Evolutionary conservation across 1,140 invertebrate genomes (phyloP).

Genomic region (Metaphire vulgaris): DNA sequence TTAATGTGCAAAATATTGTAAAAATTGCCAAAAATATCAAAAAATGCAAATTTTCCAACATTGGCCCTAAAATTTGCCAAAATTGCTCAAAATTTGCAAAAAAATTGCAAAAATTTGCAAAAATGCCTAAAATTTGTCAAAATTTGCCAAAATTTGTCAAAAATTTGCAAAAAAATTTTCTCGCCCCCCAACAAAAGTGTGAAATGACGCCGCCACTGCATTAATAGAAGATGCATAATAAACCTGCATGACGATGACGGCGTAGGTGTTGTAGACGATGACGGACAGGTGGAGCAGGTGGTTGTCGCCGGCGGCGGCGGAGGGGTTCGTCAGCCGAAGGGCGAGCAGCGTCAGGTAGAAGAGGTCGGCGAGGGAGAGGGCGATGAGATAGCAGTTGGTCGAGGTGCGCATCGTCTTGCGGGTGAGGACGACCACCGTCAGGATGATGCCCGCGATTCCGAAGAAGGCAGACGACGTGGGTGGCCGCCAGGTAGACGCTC

Average conservation of each 20-base stretch:
- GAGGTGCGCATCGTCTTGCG: constrained; percentile 66
- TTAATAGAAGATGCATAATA: constrained; percentile 4
- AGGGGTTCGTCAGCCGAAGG: constrained; percentile 29
- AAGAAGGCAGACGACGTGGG: constrained; percentile 64
- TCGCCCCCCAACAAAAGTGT: too few species aligned
- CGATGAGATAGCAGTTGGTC: constrained; percentile 67
- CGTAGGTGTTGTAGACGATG: constrained; percentile 3
- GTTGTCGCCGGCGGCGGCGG: background rate
- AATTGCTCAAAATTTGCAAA: too few species aligned
- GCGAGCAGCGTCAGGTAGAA: constrained; percentile 60
- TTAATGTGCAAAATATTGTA: too few species aligned
- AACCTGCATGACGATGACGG: constrained; percentile 21
- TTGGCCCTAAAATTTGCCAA: too few species aligned
- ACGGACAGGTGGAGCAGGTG: background rate
- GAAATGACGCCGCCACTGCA: too few species aligned
- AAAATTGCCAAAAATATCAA: too few species aligned
- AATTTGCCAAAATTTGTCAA: too few species aligned
- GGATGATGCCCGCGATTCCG: constrained; percentile 64
- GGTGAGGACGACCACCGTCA: constrained; percentile 68
- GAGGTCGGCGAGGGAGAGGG: constrained; percentile 65
- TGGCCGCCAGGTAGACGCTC: constrained; percentile 50
- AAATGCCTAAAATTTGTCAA: too few species aligned
- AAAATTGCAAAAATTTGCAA: too few species aligned
- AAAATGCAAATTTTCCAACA: too few species aligned
- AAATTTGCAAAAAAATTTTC: too few species aligned